Evolutionary conservation across 2,797 vertebrate genomes (phyloP).

Genomic region (Alcedo atthis): DNA sequence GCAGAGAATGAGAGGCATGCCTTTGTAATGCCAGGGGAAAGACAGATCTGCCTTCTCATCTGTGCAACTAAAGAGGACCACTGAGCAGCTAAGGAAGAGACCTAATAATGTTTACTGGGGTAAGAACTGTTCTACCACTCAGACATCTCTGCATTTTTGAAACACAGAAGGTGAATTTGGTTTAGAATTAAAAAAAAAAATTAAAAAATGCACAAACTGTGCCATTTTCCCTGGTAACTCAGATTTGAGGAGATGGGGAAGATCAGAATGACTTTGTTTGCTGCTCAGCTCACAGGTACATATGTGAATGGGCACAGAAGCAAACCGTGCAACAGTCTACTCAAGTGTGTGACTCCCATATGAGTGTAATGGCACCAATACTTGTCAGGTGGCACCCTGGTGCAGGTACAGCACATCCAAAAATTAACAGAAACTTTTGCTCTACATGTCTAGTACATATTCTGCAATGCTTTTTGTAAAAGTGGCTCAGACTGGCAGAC

Average conservation of each 20-base stretch:
- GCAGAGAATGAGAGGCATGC: neutral
- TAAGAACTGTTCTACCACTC: neutral
- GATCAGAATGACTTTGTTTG: neutral
- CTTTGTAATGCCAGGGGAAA: neutral
- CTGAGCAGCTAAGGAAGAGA: neutral
- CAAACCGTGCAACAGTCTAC: neutral
- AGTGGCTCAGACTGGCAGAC: neutral
- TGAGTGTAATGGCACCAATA: neutral
- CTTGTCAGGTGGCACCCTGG: neutral
- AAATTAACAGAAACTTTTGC: neutral
- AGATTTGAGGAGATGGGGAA: neutral
- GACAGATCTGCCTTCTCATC: neutral
- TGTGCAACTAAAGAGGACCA: neutral
- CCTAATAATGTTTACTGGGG: neutral
- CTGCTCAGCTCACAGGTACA: neutral
- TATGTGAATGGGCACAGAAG: neutral
- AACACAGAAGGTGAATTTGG: neutral
- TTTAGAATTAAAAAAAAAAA: neutral
- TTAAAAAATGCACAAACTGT: neutral
- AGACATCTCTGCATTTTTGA: neutral
- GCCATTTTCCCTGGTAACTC: neutral
- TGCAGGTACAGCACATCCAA: neutral
- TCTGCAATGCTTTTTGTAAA: neutral
- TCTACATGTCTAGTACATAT: neutral
- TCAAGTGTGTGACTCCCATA: neutral